phyloP scores from a whole-genome alignment of 2,888 invertebrate species.

The Cantharis lateralis region DNA sequence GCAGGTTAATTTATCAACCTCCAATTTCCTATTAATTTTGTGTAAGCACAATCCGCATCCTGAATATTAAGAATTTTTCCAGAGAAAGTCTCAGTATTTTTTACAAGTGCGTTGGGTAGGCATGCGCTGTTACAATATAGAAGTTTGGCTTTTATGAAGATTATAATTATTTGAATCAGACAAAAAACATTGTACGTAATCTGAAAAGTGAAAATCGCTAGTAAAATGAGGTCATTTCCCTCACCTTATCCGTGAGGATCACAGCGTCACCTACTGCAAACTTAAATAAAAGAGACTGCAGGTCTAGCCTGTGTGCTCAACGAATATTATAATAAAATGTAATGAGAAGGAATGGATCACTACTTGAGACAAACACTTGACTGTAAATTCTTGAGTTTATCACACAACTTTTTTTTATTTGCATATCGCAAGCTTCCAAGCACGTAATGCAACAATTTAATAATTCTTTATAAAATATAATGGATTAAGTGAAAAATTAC shows the following conservation, averaged over 20 bases:
- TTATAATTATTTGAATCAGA: too few relatives aligned
- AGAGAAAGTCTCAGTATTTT: neutral
- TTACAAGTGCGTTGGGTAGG: neutral
- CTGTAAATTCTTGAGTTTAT: neutral
- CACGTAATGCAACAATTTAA: neutral
- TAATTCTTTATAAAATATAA: neutral
- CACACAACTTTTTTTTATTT: neutral
- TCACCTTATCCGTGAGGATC: neutral
- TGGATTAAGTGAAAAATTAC: neutral
- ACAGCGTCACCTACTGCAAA: neutral
- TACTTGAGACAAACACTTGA: neutral
- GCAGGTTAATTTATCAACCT: neutral
- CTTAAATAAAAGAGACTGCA: neutral
- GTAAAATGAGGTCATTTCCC: too few relatives aligned
- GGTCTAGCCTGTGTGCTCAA: neutral
- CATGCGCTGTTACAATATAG: too few relatives aligned
- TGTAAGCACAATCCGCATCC: neutral
- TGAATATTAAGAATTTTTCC: neutral
- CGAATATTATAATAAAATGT: neutral
- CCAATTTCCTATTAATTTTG: neutral
- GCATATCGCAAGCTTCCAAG: neutral
- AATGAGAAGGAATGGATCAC: neutral
- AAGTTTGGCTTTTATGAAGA: too few relatives aligned
- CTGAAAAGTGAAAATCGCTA: too few relatives aligned
- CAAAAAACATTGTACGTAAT: too few relatives aligned